Conservation (phyloP, 2,797 vertebrate species). For the Ptychadena robeensis region DNA sequence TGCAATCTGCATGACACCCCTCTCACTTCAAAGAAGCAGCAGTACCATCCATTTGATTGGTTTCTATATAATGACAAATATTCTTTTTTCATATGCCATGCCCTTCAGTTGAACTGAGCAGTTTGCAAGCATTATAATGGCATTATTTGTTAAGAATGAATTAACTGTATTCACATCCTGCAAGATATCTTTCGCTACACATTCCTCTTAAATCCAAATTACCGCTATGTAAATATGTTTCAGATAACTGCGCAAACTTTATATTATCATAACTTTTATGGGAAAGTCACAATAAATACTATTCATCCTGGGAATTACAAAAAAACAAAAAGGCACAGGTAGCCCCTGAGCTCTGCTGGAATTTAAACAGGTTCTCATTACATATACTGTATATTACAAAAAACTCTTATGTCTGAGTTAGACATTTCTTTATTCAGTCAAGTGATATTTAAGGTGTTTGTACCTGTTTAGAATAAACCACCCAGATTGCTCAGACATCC, state of each 20-base stretch:
- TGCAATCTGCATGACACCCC: slow-evolving; percentile 30
- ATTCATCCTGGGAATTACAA: background rate
- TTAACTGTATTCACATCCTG: slow-evolving; percentile 5
- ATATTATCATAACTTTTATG: slow-evolving; percentile 12
- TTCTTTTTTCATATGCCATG: slow-evolving; percentile 7
- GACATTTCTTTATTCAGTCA: no score
- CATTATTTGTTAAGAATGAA: slow-evolving; percentile 26
- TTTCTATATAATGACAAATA: slow-evolving; percentile 10
- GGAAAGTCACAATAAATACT: background rate
- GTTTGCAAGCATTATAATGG: slow-evolving; percentile 3
- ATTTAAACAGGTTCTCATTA: no score
- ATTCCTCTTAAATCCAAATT: background rate
- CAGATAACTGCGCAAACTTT: background rate
- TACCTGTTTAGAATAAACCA: no score
- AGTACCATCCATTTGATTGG: background rate
- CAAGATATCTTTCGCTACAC: background rate
- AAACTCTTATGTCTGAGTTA: no score
- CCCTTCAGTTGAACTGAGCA: slow-evolving; percentile 31
- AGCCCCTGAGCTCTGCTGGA: background rate
- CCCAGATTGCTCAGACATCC: no score
- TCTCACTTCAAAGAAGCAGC: slow-evolving; percentile 29
- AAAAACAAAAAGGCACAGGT: background rate
- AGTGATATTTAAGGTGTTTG: no score
- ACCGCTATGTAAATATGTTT: background rate
- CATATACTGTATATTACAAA: no score